Percentiles rank a stretch among this genome's conserved stretches.
Evolutionary conservation across 1,140 invertebrate species (phyloP).

Genomic region (Elysia chlorotica): DNA sequence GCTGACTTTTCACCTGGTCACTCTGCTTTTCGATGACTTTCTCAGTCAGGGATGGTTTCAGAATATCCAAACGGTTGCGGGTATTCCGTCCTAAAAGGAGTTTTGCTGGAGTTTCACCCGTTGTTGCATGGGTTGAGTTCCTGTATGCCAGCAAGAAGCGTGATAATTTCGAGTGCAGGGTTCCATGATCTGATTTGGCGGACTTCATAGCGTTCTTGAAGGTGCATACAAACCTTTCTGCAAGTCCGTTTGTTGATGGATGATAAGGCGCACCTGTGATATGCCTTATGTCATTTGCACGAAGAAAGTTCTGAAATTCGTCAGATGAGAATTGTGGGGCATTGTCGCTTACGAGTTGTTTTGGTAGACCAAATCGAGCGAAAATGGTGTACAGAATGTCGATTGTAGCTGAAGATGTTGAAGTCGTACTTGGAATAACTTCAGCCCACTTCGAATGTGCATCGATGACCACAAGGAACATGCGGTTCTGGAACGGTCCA

Average conservation of each 20-base stretch:
- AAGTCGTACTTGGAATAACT: slow-evolving; percentile 23
- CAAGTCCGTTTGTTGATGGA: slow-evolving; percentile 27
- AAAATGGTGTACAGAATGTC: slow-evolving; percentile 16
- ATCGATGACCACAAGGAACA: slow-evolving; percentile 28
- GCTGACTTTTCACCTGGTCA: background rate
- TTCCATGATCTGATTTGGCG: background rate
- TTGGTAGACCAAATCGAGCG: slow-evolving; percentile 35
- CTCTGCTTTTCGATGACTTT: slow-evolving; percentile 4
- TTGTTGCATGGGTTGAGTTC: slow-evolving; percentile 24
- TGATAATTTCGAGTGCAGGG: slow-evolving; percentile 3
- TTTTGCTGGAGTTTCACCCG: slow-evolving; percentile 23
- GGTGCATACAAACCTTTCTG: slow-evolving; percentile 28
- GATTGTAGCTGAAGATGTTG: slow-evolving; percentile 26
- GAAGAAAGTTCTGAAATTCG: slow-evolving; percentile 47
- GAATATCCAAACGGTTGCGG: background rate
- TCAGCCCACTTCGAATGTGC: slow-evolving; percentile 33
- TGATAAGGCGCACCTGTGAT: slow-evolving; percentile 5
- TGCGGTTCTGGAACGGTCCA: slow-evolving; percentile 33
- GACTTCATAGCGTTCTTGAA: slow-evolving; percentile 25
- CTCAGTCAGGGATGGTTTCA: slow-evolving; percentile 16
- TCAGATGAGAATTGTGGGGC: slow-evolving; percentile 49
- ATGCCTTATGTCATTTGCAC: slow-evolving; percentile 43
- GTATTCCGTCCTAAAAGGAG: slow-evolving; percentile 21
- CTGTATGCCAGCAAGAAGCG: slow-evolving; percentile 27
- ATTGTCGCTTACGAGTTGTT: slow-evolving; percentile 53